Base-by-base conservation (phyloP, 1,140 invertebrate genomes). In the Drosophila rhopaloa region DNA sequence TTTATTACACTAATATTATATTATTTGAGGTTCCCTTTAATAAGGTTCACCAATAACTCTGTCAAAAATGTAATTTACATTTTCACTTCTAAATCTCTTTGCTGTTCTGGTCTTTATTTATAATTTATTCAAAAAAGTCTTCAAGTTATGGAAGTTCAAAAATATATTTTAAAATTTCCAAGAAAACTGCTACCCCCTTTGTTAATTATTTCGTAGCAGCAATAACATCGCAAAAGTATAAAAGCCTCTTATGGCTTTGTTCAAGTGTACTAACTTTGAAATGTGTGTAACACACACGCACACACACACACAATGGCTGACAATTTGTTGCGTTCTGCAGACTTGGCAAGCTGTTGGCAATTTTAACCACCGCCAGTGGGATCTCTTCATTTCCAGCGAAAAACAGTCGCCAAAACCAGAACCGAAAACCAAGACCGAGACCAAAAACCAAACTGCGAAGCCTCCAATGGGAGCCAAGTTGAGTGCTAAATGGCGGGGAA, bases 291-390 rank as follows among this genome's bases (percentile, higher is more conserved):
- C 46, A 47, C 14, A 8, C 41, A 16, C 14, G 8, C 46, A 27
- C 19, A 27, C 41, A 8, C 41, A 50, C 38, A 44, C 50, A 68
- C 62, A 68, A 83, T 89, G 78, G 72, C 60, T 63, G 70, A 83
- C 76, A 89, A 88, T 89, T 79, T 70, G 75, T 81, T 84, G 67
- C 50, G 61, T 60, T 76, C 50, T 46, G 41, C 73, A 53, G 73
- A 67, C 61, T 43, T 75, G 47, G 57, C 77, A 80, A 80, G 81
- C 81, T 81, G 81, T 58, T 88, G 79, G 84, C 83, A 89, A 89
- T 89, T 89, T 80, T 51, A 81, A 83, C 71, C 83, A 57, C 70
- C 54, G 78, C 60, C 81, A 74, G 56, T 46, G 70, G 54, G 60
- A 81, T 62, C 79, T 73, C 80, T 71, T 67, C 79, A 73, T 71